Base-by-base conservation (phyloP, 2,797 vertebrate genomes). In the Percopsis omiscomaycus region DNA sequence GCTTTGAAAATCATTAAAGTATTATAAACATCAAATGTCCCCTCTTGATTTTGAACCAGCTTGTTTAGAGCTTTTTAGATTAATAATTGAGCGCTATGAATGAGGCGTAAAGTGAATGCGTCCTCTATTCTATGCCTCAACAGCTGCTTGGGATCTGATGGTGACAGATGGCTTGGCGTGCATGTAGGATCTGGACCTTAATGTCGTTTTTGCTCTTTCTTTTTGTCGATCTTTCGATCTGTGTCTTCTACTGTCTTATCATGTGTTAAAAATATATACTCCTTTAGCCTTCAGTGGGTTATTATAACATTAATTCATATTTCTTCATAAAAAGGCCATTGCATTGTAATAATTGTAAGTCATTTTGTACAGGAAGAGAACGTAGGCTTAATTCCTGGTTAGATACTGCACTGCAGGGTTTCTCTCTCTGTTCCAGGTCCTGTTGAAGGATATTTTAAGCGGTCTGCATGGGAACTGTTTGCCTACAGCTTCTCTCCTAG, bases 31-130 rank as follows among this genome's bases (percentile, higher is more conserved):
- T 73, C 50, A 75, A 77, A 68, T 69, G 37, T 42, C 47, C 29
- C 69, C 60, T 62, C 30, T 22, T 70, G 64, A 62, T 68, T 84
- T 59, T 60, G 70, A 69, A 71, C 62, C 65, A 5, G 69, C 66
- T 65, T 73, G 80, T 54, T 47, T 55, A 37, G 74, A 68, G 64
- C 60, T 67, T 83, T 62, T 73, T 71, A 68, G 71, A 74, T 90
- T 82, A 90, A 91, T 89, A 83, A 91, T 92, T 92, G 83, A 90
- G 79, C 69, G 77, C 77, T 74, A 71, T 80, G 73, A 85, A 86
- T 71, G 73, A 61, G 62, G 44, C 61, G 53, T 64, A 55, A 68
- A 52, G 70, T 48, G 64, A 61, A 69, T 57, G 75, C 68, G 59
- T 59, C 62, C 68, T 86, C 62, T 79, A 80, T 74, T 76, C 70